phyloP scores from a whole-genome alignment of 2,888 invertebrate genomes.

The Epinotia nisella region DNA sequence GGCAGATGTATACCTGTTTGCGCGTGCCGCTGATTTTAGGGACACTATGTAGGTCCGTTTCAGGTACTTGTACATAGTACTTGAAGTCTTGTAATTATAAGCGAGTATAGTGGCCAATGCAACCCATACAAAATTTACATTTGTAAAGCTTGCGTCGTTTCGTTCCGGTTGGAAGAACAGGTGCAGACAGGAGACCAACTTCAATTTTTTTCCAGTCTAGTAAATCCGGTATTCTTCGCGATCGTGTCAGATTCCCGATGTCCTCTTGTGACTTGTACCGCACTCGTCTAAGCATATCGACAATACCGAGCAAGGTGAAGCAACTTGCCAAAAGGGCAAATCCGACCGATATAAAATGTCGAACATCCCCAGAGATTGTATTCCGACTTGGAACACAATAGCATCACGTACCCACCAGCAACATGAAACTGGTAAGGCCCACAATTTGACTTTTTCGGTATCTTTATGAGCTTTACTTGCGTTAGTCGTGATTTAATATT shows the following conservation, averaged over 20 bases:
- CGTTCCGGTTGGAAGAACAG: too few species aligned
- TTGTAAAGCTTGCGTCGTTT: not conserved
- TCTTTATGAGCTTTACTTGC: constrained; percentile 23
- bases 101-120: too few species aligned
- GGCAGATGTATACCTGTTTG: too few species aligned
- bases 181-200: too few species aligned
- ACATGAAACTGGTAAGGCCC: constrained; percentile 73
- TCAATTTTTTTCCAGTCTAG: not conserved
- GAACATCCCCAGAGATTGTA: constrained; percentile 73
- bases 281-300: constrained; percentile 63
- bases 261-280: constrained; percentile 59
- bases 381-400: constrained; percentile 61
- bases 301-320: constrained; percentile 79
- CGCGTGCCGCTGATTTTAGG: too few species aligned
- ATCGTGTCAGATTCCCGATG: constrained; percentile 27
- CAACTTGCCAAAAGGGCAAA: constrained; percentile 79
- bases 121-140: too few species aligned
- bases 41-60: too few species aligned
- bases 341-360: constrained; percentile 75
- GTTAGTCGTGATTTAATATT: constrained; percentile 5
- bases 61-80: too few species aligned
- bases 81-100: too few species aligned
- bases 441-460: constrained; percentile 19
- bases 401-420: constrained; percentile 58
- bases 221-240: not conserved